These are phyloP conservation scores for Oncorhynchus gorbuscha DNA, from an alignment of 2,113 vertebrate species.

Conservation along the genomic window DNA sequence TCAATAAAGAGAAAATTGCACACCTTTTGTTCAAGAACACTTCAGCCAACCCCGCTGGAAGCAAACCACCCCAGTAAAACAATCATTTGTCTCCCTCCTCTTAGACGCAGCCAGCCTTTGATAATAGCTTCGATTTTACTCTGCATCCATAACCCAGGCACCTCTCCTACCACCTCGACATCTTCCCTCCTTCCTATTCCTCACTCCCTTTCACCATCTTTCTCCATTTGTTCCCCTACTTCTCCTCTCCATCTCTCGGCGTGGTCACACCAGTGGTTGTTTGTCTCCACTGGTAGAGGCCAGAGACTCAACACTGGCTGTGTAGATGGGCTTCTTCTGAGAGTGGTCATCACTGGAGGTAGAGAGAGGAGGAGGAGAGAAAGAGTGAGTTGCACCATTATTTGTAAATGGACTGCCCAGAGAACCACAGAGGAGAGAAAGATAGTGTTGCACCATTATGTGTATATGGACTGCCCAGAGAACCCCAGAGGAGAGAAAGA, in stretches of 20 bases:
- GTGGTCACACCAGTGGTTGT: slow-evolving; percentile 77
- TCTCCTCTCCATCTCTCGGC: slow-evolving; percentile 44
- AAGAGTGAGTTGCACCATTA: not conserved
- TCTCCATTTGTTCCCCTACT: slow-evolving; percentile 4
- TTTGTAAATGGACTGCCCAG: not conserved
- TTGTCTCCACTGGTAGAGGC: slow-evolving; percentile 66
- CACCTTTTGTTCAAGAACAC: slow-evolving; percentile 51
- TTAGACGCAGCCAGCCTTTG: slow-evolving; percentile 32
- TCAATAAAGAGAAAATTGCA: slow-evolving; percentile 69
- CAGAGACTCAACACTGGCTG: slow-evolving; percentile 67
- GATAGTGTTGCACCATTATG: not conserved
- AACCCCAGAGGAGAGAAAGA: too few relatives aligned
- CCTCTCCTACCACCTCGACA: slow-evolving; percentile 22
- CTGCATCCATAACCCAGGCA: slow-evolving; percentile 21
- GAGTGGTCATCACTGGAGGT: slow-evolving; percentile 72
- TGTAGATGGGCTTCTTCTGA: slow-evolving; percentile 81
- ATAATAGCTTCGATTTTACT: slow-evolving; percentile 51
- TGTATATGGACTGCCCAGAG: not conserved
- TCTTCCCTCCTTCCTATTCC: slow-evolving; percentile 5
- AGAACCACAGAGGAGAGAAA: not conserved
- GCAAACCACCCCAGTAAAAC: slow-evolving; percentile 40
- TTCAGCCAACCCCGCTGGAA: slow-evolving; percentile 18
- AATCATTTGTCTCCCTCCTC: slow-evolving; percentile 46
- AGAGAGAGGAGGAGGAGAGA: not conserved
- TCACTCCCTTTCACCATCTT: slow-evolving; percentile 48